Percentiles rank a stretch among this genome's conserved stretches.
Evolutionary conservation across 2,113 vertebrate genomes (phyloP).

Genomic region (Varanus salvator): DNA sequence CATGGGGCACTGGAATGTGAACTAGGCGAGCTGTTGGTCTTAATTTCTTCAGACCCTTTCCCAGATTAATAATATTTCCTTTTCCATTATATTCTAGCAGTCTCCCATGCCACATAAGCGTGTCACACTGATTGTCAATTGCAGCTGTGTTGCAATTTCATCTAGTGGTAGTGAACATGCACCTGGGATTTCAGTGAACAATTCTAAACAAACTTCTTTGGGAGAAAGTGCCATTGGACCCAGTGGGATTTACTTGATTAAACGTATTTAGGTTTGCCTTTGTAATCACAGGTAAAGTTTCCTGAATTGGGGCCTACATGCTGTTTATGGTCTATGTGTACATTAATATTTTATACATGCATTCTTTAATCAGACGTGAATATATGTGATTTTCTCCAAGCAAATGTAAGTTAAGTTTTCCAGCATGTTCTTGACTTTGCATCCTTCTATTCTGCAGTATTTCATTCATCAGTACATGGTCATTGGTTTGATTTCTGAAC

Average conservation of each 20-base stretch:
- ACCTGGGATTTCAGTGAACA: neutral
- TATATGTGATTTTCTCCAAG: neutral
- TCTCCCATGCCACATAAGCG: neutral
- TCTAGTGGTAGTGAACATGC: neutral
- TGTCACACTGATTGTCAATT: neutral
- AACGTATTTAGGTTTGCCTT: too few species aligned
- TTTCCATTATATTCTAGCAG: neutral
- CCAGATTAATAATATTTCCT: neutral
- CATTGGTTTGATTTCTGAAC: slow-evolving; percentile 45
- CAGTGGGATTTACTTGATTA: too few species aligned
- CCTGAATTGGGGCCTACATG: neutral
- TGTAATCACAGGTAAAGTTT: neutral
- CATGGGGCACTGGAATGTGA: too few species aligned
- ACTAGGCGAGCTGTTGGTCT: too few species aligned
- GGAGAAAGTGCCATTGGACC: too few species aligned
- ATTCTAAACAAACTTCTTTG: too few species aligned
- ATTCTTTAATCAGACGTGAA: neutral
- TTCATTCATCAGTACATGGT: slow-evolving; percentile 29
- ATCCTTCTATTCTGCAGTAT: slow-evolving; percentile 5
- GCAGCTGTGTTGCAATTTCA: neutral
- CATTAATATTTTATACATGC: neutral
- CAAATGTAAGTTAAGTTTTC: neutral
- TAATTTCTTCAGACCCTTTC: neutral
- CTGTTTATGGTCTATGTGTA: neutral
- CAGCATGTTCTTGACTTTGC: neutral